Conservation (phyloP, 2,113 vertebrate species). For the Dendrocopos noguchii region DNA sequence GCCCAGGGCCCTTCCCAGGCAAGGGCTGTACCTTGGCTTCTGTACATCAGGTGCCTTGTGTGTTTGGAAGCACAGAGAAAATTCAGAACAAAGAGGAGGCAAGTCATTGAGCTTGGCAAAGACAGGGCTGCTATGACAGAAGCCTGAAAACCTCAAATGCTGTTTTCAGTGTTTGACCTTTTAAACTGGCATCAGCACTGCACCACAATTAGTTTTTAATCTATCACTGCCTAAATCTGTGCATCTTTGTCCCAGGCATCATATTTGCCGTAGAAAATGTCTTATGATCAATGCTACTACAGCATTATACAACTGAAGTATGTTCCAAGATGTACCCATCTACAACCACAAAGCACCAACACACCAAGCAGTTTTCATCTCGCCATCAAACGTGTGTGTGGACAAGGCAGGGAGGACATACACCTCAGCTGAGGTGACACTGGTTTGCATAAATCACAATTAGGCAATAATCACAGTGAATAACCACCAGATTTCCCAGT, state of each 20-base stretch:
- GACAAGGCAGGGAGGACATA: not conserved
- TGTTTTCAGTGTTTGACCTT: constrained; percentile 25
- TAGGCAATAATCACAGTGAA: constrained; percentile 3
- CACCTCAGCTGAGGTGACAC: not conserved
- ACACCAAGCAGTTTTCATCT: not conserved
- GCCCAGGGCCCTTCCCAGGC: not conserved
- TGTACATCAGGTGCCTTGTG: not conserved
- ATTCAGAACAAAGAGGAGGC: not conserved
- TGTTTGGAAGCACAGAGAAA: not conserved
- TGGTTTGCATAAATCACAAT: not conserved
- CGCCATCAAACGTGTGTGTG: not conserved
- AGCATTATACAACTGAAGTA: not conserved
- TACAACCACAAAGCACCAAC: not conserved
- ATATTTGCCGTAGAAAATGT: not conserved
- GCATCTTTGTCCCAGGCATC: not conserved
- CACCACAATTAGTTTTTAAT: constrained; percentile 26
- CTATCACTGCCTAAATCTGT: not conserved
- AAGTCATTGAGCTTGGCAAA: not conserved
- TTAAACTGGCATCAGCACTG: constrained; percentile 10
- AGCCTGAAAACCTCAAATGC: not conserved
- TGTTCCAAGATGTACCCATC: not conserved
- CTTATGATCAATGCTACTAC: not conserved
- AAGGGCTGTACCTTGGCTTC: not conserved
- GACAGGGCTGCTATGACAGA: not conserved
- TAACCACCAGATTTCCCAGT: not conserved